A percentile compares a stretch with the other conserved stretches of the same genome.
Evolutionary conservation across 2,113 vertebrate species (phyloP).

Genomic region (Prolemur simus): DNA sequence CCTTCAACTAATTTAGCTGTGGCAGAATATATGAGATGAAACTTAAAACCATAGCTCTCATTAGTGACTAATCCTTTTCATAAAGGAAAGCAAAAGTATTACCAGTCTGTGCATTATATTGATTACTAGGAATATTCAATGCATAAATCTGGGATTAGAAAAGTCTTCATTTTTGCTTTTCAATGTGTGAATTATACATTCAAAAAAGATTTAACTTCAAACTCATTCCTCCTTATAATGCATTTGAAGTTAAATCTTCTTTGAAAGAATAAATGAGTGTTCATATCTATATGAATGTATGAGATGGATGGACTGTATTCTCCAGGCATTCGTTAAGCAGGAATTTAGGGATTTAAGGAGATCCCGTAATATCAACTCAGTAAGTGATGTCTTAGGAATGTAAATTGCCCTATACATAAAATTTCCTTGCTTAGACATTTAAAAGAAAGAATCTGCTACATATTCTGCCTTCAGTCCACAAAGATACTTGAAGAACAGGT

Average conservation of each 20-base stretch:
- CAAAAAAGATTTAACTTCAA: constrained; percentile 39
- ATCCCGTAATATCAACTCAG: not conserved
- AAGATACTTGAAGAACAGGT: not conserved
- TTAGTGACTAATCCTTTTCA: not conserved
- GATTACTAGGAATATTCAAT: not conserved
- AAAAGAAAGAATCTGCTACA: not conserved
- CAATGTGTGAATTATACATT: constrained; percentile 14
- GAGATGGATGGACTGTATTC: not conserved
- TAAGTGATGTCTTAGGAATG: not conserved
- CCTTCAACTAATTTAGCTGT: constrained; percentile 37
- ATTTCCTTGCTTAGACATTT: not conserved
- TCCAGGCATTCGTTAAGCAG: not conserved
- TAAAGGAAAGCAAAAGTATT: constrained; percentile 19
- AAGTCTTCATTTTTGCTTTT: constrained; percentile 22
- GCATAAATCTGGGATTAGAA: constrained; percentile 34
- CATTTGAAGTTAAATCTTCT: constrained; percentile 39
- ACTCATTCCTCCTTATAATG: not conserved
- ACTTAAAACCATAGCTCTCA: not conserved
- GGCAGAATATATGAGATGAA: not conserved
- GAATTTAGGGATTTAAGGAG: constrained; percentile 17
- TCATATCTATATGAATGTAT: not conserved
- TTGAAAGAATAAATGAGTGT: constrained; percentile 43
- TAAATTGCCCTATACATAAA: not conserved
- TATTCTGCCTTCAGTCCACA: not conserved
- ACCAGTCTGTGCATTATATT: not conserved